Evolutionary conservation across 2,797 vertebrate species (phyloP), one percentile per base, ranked within the genome.

Genomic region (Neosilurus hyrtlii): DNA sequence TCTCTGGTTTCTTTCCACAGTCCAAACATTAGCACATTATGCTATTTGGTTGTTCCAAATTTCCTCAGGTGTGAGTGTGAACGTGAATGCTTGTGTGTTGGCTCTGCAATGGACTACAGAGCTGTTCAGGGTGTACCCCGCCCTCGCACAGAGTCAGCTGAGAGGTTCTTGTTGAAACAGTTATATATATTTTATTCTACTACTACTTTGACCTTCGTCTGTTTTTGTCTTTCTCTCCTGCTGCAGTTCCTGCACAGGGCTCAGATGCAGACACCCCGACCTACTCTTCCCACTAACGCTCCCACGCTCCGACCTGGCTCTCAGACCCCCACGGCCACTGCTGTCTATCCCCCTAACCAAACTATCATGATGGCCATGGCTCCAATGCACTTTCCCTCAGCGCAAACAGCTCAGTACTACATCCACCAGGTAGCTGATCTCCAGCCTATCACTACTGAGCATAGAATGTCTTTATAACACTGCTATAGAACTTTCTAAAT

Each of bases 281-380:
- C 97, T 30, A 92, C 95, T 89, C 94, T 99, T 91, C 95, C 96
- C 80, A 96, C 96, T 83, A 99, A 96, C 93, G 94, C 90, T 67
- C 95, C 96, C 86, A 96, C 97, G 86, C 92, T 99, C 89, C 96
- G 97, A 82, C 95, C 97, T 0, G 96, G 96, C 72, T 96, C 96
- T 0, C 98, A 99, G 88, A 94, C 94, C 3, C 96, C 97, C 2
- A 52, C 76, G 0, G 85, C 94, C 0, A 93, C 97, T 0, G 95
- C 97, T 0, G 97, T 99, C 80, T 99, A 99, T 88, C 95, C 97
- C 71, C 89, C 96, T 79, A 98, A 96, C 91, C 97, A 97, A 88
- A 95, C 96, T 91, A 97, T 99, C 93, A 97, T 99, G 97, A 99
- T 99, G 98, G 94, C 97, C 75, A 98, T 99, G 92, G 94, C 97